A percentile compares a stretch with the other conserved stretches of the same genome.
Conservation (phyloP, 2,797 vertebrate species). For the Phoxinus dragarum region DNA sequence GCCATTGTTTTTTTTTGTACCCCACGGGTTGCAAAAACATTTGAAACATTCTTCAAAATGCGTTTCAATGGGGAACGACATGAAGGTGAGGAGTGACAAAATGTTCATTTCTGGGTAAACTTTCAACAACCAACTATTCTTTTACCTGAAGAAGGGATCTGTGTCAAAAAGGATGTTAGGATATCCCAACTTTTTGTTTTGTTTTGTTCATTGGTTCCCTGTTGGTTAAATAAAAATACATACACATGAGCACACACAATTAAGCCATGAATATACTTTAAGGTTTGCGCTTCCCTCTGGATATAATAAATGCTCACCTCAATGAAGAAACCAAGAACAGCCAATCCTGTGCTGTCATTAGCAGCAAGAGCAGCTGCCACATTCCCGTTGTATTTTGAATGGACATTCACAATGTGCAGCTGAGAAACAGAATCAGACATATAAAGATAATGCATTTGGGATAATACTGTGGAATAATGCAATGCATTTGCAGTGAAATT, state of each 20-base stretch:
- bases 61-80: background rate
- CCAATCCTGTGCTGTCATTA: conserved; percentile 45
- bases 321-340: conserved; percentile 69
- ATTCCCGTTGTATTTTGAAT: conserved; percentile 38
- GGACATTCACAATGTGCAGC: conserved; percentile 69
- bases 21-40: background rate
- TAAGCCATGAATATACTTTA: background rate
- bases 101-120: background rate
- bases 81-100: background rate
- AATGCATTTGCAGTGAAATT: too few relatives aligned
- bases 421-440: conserved; percentile 22
- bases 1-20: background rate
- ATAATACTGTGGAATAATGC: background rate
- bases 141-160: conserved; percentile 51
- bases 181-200: conserved; percentile 55
- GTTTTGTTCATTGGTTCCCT: conserved; percentile 43
- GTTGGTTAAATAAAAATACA: background rate
- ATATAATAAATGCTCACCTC: conserved; percentile 54
- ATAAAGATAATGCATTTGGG: background rate
- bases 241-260: background rate
- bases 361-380: background rate
- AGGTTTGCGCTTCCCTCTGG: background rate
- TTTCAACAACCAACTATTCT: background rate
- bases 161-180: conserved; percentile 56
- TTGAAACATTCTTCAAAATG: background rate